Percentiles rank a stretch among this genome's conserved stretches.
Conservation (phyloP, 2,113 vertebrate genomes). For the Balaenoptera acutorostrata region DNA sequence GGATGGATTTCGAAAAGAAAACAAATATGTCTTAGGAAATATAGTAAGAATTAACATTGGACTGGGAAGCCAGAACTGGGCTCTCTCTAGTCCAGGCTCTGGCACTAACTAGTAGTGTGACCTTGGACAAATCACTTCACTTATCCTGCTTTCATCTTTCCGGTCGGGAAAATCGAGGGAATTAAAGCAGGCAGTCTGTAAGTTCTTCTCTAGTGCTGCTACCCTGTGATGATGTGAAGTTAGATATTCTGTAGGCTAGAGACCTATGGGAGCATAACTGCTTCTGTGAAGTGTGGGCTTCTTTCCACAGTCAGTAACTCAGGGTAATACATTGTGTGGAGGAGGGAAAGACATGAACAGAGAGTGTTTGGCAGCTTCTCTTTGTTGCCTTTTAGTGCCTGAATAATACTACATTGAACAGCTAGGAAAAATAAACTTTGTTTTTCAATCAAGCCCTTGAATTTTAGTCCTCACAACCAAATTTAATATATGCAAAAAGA, state of each 20-base stretch:
- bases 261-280: background rate
- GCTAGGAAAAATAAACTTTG: background rate
- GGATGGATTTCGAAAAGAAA: constrained; percentile 1
- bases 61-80: background rate
- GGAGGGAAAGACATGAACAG: background rate
- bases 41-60: background rate
- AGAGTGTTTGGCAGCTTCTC: background rate
- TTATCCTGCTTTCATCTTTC: background rate
- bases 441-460: background rate
- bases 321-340: background rate
- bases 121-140: background rate
- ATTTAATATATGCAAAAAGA: background rate
- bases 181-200: background rate
- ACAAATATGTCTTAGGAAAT: background rate
- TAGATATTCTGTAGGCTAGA: background rate
- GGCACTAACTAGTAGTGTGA: background rate
- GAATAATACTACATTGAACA: background rate
- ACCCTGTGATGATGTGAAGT: background rate
- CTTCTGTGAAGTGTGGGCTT: background rate
- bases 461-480: background rate
- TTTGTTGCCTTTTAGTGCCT: background rate
- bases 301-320: background rate
- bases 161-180: background rate
- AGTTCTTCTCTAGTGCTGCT: background rate
- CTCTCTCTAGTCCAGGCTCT: background rate